Conservation (phyloP, 2,797 vertebrate species). For the Huso huso region DNA sequence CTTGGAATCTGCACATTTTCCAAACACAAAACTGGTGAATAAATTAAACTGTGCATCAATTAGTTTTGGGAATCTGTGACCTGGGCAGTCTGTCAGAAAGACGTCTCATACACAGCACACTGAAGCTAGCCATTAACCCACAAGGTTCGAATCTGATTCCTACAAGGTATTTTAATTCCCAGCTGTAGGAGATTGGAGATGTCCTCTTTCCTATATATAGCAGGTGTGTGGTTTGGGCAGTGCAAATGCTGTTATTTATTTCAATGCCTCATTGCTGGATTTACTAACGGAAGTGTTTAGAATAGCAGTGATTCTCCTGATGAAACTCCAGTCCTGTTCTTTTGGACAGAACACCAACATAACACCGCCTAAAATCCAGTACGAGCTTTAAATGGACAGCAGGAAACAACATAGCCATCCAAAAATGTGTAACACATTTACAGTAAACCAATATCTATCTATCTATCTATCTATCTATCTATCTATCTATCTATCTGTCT, state of each 20-base stretch:
- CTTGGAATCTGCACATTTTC: no score
- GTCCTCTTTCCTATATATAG: slow-evolving; percentile 21
- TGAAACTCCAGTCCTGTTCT: slow-evolving; percentile 7
- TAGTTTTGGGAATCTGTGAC: no score
- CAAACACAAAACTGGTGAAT: no score
- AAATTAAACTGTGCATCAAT: no score
- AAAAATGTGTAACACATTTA: neutral
- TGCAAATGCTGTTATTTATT: no score
- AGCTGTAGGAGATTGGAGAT: neutral
- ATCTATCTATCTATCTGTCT: neutral
- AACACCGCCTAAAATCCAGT: slow-evolving; percentile 12
- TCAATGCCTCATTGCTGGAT: neutral
- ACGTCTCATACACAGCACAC: no score
- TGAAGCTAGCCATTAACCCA: neutral
- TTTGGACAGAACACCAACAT: neutral
- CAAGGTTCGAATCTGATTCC: slow-evolving; percentile 7
- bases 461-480: slow-evolving; percentile 1
- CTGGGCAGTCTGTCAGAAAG: no score
- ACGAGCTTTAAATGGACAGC: slow-evolving; percentile 6
- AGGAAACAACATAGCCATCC: neutral
- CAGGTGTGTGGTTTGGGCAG: slow-evolving; percentile 4
- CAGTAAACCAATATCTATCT: neutral
- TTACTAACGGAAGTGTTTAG: slow-evolving; percentile 21
- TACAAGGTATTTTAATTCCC: slow-evolving; percentile 9
- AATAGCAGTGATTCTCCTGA: slow-evolving; percentile 14